phyloP scores from a whole-genome alignment of 2,888 invertebrate genomes.

The Oxytorus armatus region DNA sequence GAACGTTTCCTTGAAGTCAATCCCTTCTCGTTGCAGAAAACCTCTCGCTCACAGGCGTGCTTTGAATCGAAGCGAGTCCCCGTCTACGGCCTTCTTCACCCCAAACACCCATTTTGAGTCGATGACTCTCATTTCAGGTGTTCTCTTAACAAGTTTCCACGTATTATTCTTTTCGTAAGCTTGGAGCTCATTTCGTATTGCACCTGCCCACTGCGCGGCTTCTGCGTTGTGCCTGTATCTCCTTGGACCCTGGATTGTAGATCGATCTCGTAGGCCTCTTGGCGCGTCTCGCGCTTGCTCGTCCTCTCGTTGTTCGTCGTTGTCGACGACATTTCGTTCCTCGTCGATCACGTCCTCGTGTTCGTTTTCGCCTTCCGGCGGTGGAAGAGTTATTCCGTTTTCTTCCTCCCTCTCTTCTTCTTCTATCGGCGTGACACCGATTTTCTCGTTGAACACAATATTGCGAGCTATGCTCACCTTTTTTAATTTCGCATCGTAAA shows the following conservation, averaged over 20 bases:
- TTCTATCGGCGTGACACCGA: no score
- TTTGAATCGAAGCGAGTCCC: conserved; percentile 49
- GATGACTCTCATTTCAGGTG: conserved; percentile 23
- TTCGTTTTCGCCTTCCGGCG: no score
- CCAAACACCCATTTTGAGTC: conserved; percentile 27
- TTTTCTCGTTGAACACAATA: neutral
- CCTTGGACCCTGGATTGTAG: neutral
- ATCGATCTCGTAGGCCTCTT: conserved; percentile 26
- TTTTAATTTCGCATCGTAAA: neutral
- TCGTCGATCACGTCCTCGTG: no score
- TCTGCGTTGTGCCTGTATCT: conserved; percentile 28
- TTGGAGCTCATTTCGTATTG: conserved; percentile 57
- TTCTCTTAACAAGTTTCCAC: conserved; percentile 55
- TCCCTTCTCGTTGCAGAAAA: conserved; percentile 14
- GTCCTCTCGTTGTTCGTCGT: no score
- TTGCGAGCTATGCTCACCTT: neutral
- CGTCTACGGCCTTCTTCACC: neutral
- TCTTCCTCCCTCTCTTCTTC: no score
- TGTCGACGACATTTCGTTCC: no score
- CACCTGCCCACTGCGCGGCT: conserved; percentile 36
- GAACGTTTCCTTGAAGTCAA: neutral
- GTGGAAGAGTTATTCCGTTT: no score
- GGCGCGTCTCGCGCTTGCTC: no score
- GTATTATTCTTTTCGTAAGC: conserved; percentile 58
- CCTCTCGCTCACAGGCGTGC: conserved; percentile 64